Conservation (phyloP, 2,888 invertebrate species). For the Lutraria lutraria region DNA sequence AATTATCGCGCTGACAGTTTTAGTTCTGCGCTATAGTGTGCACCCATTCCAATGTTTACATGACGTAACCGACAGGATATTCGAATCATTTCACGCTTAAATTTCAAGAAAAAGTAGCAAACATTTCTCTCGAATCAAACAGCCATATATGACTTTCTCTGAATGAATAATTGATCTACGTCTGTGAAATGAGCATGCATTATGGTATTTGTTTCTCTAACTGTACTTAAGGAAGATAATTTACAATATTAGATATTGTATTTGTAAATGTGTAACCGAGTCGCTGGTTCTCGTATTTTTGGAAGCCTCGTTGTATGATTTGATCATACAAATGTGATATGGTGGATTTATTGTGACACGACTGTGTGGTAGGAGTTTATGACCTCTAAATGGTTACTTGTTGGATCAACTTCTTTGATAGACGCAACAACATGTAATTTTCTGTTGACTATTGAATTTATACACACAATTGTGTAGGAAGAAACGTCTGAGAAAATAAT, state of each 20-base stretch:
- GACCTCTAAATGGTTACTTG: background rate
- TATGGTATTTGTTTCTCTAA: slow-evolving; percentile 3
- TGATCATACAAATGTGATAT: background rate
- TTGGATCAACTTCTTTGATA: background rate
- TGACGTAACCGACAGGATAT: background rate
- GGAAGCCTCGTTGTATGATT: background rate
- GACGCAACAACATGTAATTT: background rate
- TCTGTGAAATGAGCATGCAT: background rate
- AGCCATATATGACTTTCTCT: background rate
- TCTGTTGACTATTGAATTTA: no score
- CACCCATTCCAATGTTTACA: background rate
- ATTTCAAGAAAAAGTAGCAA: background rate
- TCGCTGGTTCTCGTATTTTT: background rate
- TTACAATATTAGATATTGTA: background rate
- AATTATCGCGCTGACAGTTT: background rate
- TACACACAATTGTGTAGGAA: no score
- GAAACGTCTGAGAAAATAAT: no score
- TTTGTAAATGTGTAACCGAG: background rate
- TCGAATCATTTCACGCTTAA: background rate
- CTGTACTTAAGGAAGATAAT: background rate
- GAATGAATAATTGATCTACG: slow-evolving; percentile 4
- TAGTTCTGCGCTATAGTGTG: background rate
- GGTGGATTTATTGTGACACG: background rate
- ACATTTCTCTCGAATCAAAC: background rate
- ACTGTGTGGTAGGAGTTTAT: background rate